Conservation (phyloP, 2,888 invertebrate genomes). For the Hipparchia semele region DNA sequence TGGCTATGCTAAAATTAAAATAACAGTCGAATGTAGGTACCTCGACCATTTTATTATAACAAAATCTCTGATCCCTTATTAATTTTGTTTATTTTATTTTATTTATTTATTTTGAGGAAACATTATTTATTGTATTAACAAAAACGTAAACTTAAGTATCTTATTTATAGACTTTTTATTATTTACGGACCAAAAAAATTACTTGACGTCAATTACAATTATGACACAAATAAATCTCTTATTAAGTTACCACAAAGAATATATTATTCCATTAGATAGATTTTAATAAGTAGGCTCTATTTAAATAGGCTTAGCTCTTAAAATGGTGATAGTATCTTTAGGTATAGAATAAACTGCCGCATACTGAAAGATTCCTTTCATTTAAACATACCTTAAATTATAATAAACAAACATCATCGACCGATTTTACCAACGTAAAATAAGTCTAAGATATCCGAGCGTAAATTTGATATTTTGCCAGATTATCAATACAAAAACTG, state of each 20-base stretch:
- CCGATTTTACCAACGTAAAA: no score
- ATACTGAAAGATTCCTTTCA: background rate
- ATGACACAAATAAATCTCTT: constrained; percentile 27
- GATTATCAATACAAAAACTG: no score
- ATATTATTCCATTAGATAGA: constrained; percentile 19
- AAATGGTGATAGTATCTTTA: constrained; percentile 30
- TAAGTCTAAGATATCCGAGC: no score
- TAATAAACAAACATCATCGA: background rate
- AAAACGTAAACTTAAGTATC: no score
- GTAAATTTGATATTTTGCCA: no score
- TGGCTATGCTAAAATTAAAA: background rate
- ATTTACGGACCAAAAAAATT: constrained; percentile 61
- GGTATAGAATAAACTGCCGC: constrained; percentile 5
- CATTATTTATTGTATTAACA: no score
- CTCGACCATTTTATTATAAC: no score
- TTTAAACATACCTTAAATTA: no score
- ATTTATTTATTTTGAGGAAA: no score
- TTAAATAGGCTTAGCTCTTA: constrained; percentile 15
- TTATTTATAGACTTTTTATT: background rate
- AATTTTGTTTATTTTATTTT: no score
- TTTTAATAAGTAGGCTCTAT: background rate
- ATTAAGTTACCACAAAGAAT: constrained; percentile 27
- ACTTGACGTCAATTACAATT: constrained; percentile 70
- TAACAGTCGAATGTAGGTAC: no score
- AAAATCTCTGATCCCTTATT: no score